phyloP scores from a whole-genome alignment of 2,797 vertebrate species.

The Sebastes steindachneri region DNA sequence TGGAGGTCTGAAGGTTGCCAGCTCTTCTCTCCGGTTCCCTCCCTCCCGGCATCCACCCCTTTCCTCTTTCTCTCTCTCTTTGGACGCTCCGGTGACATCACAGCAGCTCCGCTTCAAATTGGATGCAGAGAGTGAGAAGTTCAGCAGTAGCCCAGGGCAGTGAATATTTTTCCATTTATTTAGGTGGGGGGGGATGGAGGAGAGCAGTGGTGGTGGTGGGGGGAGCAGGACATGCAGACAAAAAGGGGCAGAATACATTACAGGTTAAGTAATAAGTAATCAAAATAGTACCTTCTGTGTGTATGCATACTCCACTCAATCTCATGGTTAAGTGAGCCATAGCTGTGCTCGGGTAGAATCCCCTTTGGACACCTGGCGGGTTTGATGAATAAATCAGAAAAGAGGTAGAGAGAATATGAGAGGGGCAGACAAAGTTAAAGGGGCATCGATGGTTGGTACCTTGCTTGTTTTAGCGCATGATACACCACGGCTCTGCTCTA shows the following conservation, averaged over 20 bases:
- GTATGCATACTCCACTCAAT: constrained; percentile 73
- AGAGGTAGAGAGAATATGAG: neutral
- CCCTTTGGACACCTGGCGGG: constrained; percentile 53
- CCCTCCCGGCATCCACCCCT: constrained; percentile 49
- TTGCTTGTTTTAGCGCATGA: neutral
- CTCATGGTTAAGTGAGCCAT: constrained; percentile 80
- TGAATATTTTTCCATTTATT: constrained; percentile 91
- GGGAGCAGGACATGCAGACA: constrained; percentile 70
- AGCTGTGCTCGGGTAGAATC: constrained; percentile 46
- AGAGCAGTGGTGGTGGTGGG: constrained; percentile 6
- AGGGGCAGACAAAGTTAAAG: constrained; percentile 11
- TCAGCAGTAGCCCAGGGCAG: constrained; percentile 85
- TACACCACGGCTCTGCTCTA: neutral
- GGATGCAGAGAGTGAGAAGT: constrained; percentile 89
- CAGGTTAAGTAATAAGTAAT: constrained; percentile 89
- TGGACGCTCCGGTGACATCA: constrained; percentile 84
- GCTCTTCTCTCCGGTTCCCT: constrained; percentile 63
- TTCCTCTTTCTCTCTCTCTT: constrained; percentile 58
- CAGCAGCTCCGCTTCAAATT: constrained; percentile 83
- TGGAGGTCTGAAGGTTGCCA: constrained; percentile 76
- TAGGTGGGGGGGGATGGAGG: constrained; percentile 43
- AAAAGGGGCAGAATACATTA: constrained; percentile 80
- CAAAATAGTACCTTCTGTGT: constrained; percentile 78
- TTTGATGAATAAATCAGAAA: constrained; percentile 44
- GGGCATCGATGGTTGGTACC: neutral